phyloP scores from a whole-genome alignment of 2,888 invertebrate species.

The Clostera curtula region DNA sequence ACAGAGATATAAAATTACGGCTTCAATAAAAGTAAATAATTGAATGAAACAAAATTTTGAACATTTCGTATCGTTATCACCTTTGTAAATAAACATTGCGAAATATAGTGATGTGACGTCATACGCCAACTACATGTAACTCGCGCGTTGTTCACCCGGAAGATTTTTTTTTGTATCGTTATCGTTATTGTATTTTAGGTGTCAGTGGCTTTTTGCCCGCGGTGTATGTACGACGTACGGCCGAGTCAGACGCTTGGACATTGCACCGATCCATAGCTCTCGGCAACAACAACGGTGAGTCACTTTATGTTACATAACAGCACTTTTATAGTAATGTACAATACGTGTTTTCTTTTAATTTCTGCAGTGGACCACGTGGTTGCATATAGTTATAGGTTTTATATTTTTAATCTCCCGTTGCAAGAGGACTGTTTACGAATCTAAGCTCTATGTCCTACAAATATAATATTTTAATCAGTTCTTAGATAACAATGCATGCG shows the following conservation, averaged over 20 bases:
- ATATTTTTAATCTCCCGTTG: no score
- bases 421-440: no score
- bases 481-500: no score
- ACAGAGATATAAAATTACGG: no score
- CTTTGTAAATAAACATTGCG: neutral
- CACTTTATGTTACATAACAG: no score
- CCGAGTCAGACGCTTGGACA: conserved; percentile 95
- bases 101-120: neutral
- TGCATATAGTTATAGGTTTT: no score
- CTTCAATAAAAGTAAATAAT: no score
- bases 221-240: conserved; percentile 87
- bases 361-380: no score
- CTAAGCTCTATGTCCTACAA: no score
- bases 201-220: conserved; percentile 86
- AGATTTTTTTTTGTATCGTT: conserved; percentile 1
- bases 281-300: conserved; percentile 43
- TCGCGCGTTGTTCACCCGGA: neutral
- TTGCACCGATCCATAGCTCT: conserved; percentile 82
- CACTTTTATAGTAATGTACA: no score
- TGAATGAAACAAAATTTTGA: no score
- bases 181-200: conserved; percentile 51
- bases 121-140: neutral
- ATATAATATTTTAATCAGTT: no score
- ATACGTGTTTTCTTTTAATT: conserved; percentile 1
- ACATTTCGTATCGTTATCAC: neutral